Conservation (phyloP, 2,113 vertebrate genomes). For the Peromyscus polionotus region DNA sequence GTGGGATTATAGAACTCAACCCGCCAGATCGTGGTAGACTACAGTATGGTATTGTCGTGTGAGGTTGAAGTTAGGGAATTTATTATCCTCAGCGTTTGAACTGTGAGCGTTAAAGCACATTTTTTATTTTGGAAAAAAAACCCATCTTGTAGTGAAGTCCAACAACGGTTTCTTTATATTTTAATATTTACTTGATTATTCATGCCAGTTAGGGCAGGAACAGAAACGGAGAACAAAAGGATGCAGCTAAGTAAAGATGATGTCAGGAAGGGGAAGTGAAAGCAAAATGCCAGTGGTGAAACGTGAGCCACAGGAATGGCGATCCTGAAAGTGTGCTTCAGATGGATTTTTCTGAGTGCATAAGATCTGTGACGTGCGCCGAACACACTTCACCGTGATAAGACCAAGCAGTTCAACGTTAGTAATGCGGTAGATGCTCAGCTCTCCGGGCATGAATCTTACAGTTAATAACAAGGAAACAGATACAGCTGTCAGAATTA, state of each 20-base stretch:
- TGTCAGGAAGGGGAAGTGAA: constrained; percentile 75
- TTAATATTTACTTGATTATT: constrained; percentile 82
- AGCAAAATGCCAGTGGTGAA: constrained; percentile 77
- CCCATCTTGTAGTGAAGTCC: constrained; percentile 75
- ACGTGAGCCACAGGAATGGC: constrained; percentile 12
- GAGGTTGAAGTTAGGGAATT: constrained; percentile 67
- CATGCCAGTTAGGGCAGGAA: constrained; percentile 69
- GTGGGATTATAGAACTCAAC: neutral
- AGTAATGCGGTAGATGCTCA: constrained; percentile 64
- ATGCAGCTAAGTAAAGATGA: constrained; percentile 73
- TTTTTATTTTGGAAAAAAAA: constrained; percentile 38
- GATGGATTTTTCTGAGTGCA: constrained; percentile 80
- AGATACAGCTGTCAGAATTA: constrained; percentile 63
- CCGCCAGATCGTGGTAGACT: neutral
- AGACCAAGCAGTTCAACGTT: constrained; percentile 75
- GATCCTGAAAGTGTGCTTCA: constrained; percentile 75
- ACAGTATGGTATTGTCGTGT: neutral
- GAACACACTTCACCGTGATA: constrained; percentile 60
- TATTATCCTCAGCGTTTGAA: constrained; percentile 55
- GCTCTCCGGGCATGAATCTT: constrained; percentile 74
- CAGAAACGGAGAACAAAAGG: constrained; percentile 65
- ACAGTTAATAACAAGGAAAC: constrained; percentile 75
- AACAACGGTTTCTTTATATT: constrained; percentile 75
- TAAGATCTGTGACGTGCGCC: constrained; percentile 78
- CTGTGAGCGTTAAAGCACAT: constrained; percentile 54